Conservation (phyloP, 2,888 invertebrate genomes). For the Stratiomys singularior region DNA sequence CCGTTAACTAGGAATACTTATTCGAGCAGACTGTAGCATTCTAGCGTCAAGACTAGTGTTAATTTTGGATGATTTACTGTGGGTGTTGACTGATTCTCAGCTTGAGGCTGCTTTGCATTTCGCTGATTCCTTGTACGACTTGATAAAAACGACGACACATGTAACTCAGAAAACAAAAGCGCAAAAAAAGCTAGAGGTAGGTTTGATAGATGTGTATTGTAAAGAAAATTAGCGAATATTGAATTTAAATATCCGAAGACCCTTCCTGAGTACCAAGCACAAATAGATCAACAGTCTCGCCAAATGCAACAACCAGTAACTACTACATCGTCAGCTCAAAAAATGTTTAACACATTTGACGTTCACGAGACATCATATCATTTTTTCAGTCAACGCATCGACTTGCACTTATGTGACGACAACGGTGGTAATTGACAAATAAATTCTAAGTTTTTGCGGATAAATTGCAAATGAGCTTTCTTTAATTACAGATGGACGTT, state of each 20-base stretch:
- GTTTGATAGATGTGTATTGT: slow-evolving; percentile 15
- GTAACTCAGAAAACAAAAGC: slow-evolving; percentile 85
- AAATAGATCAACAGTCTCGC: slow-evolving; percentile 71
- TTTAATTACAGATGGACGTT: slow-evolving; percentile 75
- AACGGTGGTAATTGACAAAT: slow-evolving; percentile 76
- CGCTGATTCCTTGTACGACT: slow-evolving; percentile 82
- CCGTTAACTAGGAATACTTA: not conserved
- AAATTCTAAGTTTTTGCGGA: not conserved
- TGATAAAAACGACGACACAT: slow-evolving; percentile 83
- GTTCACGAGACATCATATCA: slow-evolving; percentile 99
- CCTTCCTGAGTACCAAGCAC: slow-evolving; percentile 79
- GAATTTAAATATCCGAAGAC: slow-evolving; percentile 60
- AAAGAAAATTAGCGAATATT: slow-evolving; percentile 27
- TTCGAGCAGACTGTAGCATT: slow-evolving; percentile 89
- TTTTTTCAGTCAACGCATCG: slow-evolving; percentile 90
- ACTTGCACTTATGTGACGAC: slow-evolving; percentile 97
- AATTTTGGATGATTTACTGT: slow-evolving; percentile 93
- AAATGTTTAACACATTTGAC: slow-evolving; percentile 87
- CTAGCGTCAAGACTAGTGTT: slow-evolving; percentile 91
- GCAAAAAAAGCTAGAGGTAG: slow-evolving; percentile 81
- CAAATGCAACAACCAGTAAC: slow-evolving; percentile 62
- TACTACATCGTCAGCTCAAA: slow-evolving; percentile 63
- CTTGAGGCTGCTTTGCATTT: slow-evolving; percentile 92
- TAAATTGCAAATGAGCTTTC: not conserved
- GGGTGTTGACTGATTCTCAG: slow-evolving; percentile 97